Conservation (phyloP, 2,888 invertebrate genomes). For the Polyploca ridens region DNA sequence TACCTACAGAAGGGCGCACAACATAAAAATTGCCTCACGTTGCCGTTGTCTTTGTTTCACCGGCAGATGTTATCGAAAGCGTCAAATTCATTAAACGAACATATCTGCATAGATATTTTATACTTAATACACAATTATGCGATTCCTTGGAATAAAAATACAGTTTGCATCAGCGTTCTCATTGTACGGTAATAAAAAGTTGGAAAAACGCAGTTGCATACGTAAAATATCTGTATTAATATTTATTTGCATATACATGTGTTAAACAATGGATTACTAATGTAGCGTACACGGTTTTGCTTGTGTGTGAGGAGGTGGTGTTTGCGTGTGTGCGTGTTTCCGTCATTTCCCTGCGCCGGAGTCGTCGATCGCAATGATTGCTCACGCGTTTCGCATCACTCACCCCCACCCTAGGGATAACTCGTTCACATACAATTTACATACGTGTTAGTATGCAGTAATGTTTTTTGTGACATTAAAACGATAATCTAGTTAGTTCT, state of each 20-base stretch:
- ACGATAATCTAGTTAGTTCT: constrained; percentile 65
- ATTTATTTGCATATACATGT: constrained; percentile 67
- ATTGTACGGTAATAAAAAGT: constrained; percentile 50
- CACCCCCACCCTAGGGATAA: constrained; percentile 74
- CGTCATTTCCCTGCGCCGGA: constrained; percentile 77
- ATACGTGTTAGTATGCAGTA: constrained; percentile 69
- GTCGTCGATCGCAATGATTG: constrained; percentile 80
- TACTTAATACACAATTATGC: constrained; percentile 39
- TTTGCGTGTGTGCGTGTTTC: constrained; percentile 60
- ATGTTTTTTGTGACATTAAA: constrained; percentile 64
- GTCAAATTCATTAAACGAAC: constrained; percentile 39
- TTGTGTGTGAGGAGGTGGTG: constrained; percentile 24
- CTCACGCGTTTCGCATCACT: constrained; percentile 83
- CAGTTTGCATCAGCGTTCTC: constrained; percentile 35
- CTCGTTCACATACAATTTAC: constrained; percentile 79
- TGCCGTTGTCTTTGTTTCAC: constrained; percentile 56
- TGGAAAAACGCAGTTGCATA: constrained; percentile 58
- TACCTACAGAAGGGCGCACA: constrained; percentile 22
- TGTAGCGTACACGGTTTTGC: constrained; percentile 29
- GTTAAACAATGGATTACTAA: constrained; percentile 70
- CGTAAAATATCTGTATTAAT: constrained; percentile 59
- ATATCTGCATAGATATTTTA: constrained; percentile 43
- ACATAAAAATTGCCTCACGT: constrained; percentile 49
- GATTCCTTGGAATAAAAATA: constrained; percentile 33
- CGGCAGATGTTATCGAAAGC: constrained; percentile 60